phyloP scores from a whole-genome alignment of 2,888 invertebrate species.

The Ophion slaviceki region DNA sequence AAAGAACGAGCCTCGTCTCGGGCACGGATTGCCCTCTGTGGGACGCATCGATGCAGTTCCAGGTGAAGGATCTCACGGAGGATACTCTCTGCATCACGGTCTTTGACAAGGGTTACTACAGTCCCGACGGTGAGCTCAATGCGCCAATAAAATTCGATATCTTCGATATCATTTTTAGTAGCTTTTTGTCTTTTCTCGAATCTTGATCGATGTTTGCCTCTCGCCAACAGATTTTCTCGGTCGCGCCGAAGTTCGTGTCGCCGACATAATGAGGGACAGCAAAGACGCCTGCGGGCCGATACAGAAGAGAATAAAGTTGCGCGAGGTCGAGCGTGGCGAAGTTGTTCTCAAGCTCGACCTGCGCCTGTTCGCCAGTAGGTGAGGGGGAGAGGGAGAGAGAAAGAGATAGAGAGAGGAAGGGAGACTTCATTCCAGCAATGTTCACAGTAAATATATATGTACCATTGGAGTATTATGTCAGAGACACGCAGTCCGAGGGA shows the following conservation, averaged over 20 bases:
- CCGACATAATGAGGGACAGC: conserved; percentile 86
- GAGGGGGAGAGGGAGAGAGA: conserved; percentile 28
- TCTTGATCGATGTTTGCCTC: not conserved
- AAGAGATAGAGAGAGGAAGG: conserved; percentile 5
- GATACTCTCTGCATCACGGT: conserved; percentile 89
- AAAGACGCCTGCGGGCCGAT: conserved; percentile 87
- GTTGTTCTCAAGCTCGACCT: conserved; percentile 89
- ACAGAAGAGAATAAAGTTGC: conserved; percentile 87
- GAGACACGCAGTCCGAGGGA: not conserved
- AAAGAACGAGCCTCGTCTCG: conserved; percentile 87
- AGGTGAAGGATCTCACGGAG: conserved; percentile 88
- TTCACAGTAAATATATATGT: conserved; percentile 30
- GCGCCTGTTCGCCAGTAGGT: conserved; percentile 85
- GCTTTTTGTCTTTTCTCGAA: conserved; percentile 4
- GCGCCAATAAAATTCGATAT: too few species aligned
- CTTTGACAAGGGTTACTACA: conserved; percentile 89
- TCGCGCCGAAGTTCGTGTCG: conserved; percentile 88
- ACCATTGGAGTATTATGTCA: conserved; percentile 63
- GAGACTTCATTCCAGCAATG: conserved; percentile 5
- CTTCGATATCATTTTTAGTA: not conserved
- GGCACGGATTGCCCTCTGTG: conserved; percentile 87
- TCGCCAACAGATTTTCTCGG: conserved; percentile 88
- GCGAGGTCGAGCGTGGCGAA: conserved; percentile 89
- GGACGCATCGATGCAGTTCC: conserved; percentile 92
- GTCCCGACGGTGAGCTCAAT: conserved; percentile 87